Base-by-base conservation (phyloP, 1,140 invertebrate species). In the Coelopa frigida region DNA sequence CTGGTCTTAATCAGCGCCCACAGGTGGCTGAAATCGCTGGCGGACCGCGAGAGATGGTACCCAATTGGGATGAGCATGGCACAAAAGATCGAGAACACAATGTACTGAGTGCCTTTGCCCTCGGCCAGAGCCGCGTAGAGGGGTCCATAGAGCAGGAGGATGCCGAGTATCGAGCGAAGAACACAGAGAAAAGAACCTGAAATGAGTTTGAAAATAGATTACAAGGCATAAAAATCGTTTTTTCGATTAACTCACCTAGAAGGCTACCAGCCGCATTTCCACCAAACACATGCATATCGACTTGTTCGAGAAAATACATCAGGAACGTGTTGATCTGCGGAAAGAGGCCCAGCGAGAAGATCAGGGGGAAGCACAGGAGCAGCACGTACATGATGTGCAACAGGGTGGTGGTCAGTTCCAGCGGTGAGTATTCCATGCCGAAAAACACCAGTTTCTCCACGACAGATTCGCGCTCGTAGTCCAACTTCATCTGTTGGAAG, bases 251-350 rank as follows among this genome's bases (percentile, higher is more conserved):
- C 62, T 62, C 29, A 66, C 62, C 62, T 5, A 81, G 74, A 1
- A 98, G 72, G 72, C 91, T 90, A 17, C 89, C 91, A 5, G 89
- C 89, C 0, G 93, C 94, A 67, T 93, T 99, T 4, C 95, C 96
- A 18, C 96, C 96, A 72, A 99, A 98, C 1, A 96, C 61, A 72
- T 98, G 93, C 74, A 98, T 97, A 58, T 99, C 96, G 12, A 96
- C 75, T 72, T 98, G 94, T 71, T 98, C 94, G 50, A 95, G 77
- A 10, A 94, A 68, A 70, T 96, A 96, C 86, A 97, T 93, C 3
- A 87, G 67, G 68, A 98, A 95, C 1, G 95, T 99, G 60, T 96
- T 97, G 24, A 98, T 86, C 75, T 97, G 94, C 8, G 94, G 94
- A 60, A 97, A 89, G 5, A 99, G 73, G 3, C 94, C 96, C 38